Evolutionary conservation across 2,797 vertebrate species (phyloP), one percentile per base, ranked within the genome.

Genomic region (Notoglanidium macrostoma): DNA sequence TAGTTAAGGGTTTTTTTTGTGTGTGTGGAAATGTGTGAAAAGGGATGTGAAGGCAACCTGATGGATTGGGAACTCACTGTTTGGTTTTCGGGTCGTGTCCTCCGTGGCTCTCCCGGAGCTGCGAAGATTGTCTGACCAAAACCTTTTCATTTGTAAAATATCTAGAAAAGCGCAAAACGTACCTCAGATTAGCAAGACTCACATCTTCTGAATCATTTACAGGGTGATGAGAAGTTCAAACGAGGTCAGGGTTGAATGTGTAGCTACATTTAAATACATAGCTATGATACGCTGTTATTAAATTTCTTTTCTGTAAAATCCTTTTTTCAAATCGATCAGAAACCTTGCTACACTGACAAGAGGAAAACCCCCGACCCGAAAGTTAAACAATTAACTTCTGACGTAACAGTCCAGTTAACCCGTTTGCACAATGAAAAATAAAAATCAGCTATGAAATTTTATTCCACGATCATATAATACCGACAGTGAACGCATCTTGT

Each of bases 61-160:
- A 86, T 78, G 73, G 46, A 85, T 73, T 59, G 63, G 85, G 15
- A 68, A 9, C 49, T 68, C 26, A 15, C 83, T 35, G 44, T 86
- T 78, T 78, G 55, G 19, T 78, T 86, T 86, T 86, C 44, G 21
- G 85, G 74, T 78, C 68, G 17, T 83, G 80, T 46, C 57, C 57
- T 46, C 57, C 1, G 15, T 15, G 26, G 40, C 59, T 6, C 46
- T 49, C 46, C 26, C 1, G 11, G 21, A 61, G 32, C 17, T 61
- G 57, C 5, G 12, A 40, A 32, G 11, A 77, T 77, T 0, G 9
- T 12, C 35, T 44, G 11, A 74, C 4, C 40, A 29, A 29, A 54
- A 19, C 0, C 46, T 46, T 73, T 73, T 73, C 0, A 1, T 73
- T 73, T 49, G n/a, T n/a, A n/a, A 29, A 51, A n/a, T 51, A 76